These are phyloP conservation scores for Drosophila guanche DNA, from an alignment of 1,140 invertebrate genomes.

Conservation along the genomic window DNA sequence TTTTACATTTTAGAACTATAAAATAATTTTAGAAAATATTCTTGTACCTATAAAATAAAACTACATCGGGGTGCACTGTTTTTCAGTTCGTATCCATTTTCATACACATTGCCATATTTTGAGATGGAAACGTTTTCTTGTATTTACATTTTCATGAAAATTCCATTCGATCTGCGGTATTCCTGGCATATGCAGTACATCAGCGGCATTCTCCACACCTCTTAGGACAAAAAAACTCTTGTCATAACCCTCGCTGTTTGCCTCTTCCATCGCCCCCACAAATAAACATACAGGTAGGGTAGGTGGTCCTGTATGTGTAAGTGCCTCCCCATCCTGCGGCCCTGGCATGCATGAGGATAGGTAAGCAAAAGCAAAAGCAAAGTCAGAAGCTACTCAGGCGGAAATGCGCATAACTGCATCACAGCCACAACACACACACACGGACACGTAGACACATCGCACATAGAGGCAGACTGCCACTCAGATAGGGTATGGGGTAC, in stretches of 20 bases:
- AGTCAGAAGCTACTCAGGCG: conserved; percentile 69
- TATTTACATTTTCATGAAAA: too few species aligned
- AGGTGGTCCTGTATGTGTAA: conserved; percentile 20
- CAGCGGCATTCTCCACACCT: too few species aligned
- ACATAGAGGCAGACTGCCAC: conserved; percentile 9
- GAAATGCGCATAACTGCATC: conserved; percentile 77
- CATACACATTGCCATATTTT: too few species aligned
- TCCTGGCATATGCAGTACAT: too few species aligned
- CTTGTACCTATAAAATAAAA: too few species aligned
- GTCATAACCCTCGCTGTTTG: conserved; percentile 33
- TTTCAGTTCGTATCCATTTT: too few species aligned
- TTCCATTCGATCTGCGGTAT: too few species aligned
- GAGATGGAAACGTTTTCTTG: too few species aligned
- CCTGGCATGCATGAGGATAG: conserved; percentile 41
- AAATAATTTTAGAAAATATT: too few species aligned
- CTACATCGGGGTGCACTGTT: too few species aligned
- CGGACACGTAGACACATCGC: not conserved
- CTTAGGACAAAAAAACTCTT: conserved; percentile 1
- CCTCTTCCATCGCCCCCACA: not conserved
- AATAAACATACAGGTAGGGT: conserved; percentile 4
- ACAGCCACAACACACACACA: conserved; percentile 50
- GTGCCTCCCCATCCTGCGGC: not conserved
- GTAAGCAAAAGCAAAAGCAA: conserved; percentile 71
- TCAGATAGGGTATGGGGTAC: conserved; percentile 5
- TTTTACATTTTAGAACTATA: too few species aligned